Conservation (phyloP, 2,888 invertebrate species). For the Sipha maydis region DNA sequence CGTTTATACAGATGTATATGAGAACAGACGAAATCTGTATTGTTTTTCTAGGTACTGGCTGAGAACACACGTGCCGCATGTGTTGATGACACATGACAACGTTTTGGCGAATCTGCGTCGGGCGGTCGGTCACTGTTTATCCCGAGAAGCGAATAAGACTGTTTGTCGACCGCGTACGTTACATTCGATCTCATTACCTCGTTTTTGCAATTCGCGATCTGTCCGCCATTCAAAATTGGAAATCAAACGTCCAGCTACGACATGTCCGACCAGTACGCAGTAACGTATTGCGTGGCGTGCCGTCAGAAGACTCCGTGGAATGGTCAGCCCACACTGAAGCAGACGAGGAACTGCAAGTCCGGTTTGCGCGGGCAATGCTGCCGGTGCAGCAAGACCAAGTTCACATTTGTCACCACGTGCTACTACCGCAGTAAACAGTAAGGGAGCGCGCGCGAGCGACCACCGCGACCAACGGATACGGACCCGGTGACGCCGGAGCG, state of each 20-base stretch:
- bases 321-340: background rate
- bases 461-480: too few relatives aligned
- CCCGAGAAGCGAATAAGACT: too few relatives aligned
- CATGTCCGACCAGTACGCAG: background rate
- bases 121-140: background rate
- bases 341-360: background rate
- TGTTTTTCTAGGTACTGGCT: too few relatives aligned
- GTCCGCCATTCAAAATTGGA: background rate
- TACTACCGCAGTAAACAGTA: conserved; percentile 1
- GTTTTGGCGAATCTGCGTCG: background rate
- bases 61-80: too few relatives aligned
- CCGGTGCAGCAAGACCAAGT: conserved; percentile 16
- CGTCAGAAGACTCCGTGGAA: conserved; percentile 2
- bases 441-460: too few relatives aligned
- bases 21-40: too few relatives aligned
- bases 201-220: background rate
- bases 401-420: conserved; percentile 21
- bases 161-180: too few relatives aligned
- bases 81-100: background rate
- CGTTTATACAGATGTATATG: too few relatives aligned
- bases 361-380: conserved; percentile 13
- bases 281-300: conserved; percentile 24
- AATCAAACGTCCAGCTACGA: background rate
- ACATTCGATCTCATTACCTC: background rate
- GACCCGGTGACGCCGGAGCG: too few relatives aligned